Conservation (phyloP, 2,888 invertebrate genomes). For the Pristionchus fissidentatus region DNA sequence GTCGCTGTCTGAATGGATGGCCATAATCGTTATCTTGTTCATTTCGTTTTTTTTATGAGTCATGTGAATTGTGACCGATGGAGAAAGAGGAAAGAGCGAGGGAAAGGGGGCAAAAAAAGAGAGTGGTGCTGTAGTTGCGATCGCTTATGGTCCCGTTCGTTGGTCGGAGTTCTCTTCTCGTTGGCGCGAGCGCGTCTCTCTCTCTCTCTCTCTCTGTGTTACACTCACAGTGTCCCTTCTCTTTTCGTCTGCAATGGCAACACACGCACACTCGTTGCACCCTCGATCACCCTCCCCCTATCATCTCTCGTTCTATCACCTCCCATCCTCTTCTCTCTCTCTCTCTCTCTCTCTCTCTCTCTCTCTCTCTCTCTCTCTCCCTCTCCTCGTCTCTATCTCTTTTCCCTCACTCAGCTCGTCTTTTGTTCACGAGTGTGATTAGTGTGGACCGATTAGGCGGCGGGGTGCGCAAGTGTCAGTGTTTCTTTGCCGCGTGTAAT, state of each 20-base stretch:
- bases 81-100: neutral
- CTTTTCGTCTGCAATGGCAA: slow-evolving; percentile 1
- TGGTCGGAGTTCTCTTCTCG: too few species aligned
- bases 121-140: too few species aligned
- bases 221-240: neutral
- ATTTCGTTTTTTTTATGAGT: neutral
- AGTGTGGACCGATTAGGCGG: slow-evolving; percentile 3
- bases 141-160: too few species aligned
- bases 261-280: too few species aligned
- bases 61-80: neutral
- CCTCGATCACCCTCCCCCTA: slow-evolving; percentile 18
- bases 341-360: neutral
- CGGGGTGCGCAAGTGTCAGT: too few species aligned
- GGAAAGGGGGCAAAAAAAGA: too few species aligned
- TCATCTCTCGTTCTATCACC: neutral
- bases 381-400: too few species aligned
- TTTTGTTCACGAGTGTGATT: neutral
- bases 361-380: slow-evolving; percentile 14
- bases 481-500: too few species aligned
- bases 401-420: neutral
- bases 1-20: too few species aligned
- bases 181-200: neutral
- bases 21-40: neutral
- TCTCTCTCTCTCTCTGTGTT: neutral
- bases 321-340: neutral